These are phyloP conservation scores for Polymixis flavicincta DNA, from an alignment of 2,888 invertebrate genomes.

Conservation along the genomic window DNA sequence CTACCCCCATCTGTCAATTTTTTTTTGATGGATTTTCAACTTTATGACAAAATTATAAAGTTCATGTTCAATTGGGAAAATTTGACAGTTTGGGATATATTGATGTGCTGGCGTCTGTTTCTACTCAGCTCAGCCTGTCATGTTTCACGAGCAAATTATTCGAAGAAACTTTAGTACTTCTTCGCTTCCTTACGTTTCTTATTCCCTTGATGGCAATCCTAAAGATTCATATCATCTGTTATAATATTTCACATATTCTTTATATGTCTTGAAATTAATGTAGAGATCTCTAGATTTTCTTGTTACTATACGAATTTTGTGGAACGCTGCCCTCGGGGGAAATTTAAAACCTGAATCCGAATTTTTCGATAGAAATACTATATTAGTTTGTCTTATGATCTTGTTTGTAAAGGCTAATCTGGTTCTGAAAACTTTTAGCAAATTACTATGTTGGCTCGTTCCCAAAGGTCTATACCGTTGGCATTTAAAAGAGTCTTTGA, in stretches of 20 bases:
- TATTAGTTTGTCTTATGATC: conserved; percentile 24
- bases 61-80: too few relatives aligned
- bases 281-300: conserved; percentile 31
- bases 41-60: too few relatives aligned
- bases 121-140: neutral
- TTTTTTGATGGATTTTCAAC: too few relatives aligned
- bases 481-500: neutral
- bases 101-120: too few relatives aligned
- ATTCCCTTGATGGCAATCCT: conserved; percentile 3
- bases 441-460: neutral
- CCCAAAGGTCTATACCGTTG: neutral
- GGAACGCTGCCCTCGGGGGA: conserved; percentile 42
- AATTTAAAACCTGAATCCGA: conserved; percentile 38
- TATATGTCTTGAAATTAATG: conserved; percentile 25
- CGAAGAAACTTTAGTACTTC: neutral
- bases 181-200: neutral
- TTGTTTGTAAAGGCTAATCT: conserved; percentile 2
- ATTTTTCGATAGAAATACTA: conserved; percentile 40
- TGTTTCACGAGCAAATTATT: neutral
- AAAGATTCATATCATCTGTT: conserved; percentile 12
- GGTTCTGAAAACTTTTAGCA: neutral
- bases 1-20: too few relatives aligned
- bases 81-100: too few relatives aligned
- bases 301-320: conserved; percentile 44
- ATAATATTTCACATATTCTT: conserved; percentile 27